Conservation (phyloP, 2,797 vertebrate genomes). For the Malacoraja senta region DNA sequence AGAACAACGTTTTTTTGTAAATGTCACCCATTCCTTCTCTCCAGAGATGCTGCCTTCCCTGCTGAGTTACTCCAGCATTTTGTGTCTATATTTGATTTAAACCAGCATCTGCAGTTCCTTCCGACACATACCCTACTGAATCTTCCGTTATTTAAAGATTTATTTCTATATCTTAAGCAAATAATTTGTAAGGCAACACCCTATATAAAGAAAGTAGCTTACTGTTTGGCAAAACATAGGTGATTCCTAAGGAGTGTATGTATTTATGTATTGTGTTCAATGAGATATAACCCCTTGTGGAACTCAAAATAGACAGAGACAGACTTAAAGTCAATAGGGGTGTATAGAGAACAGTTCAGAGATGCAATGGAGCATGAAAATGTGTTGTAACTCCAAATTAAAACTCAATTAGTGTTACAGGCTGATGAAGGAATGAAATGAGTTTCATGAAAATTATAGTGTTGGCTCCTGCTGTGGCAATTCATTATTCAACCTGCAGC, state of each 20-base stretch:
- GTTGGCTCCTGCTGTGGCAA: not conserved
- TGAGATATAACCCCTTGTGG: constrained; percentile 43
- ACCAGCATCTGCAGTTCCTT: too few species aligned
- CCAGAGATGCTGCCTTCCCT: too few species aligned
- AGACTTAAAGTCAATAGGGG: constrained; percentile 49
- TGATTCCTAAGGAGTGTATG: not conserved
- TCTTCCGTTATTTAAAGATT: not conserved
- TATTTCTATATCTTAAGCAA: not conserved
- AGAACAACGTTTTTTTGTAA: too few species aligned
- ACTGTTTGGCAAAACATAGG: not conserved
- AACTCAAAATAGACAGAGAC: constrained; percentile 47
- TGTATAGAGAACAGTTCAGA: constrained; percentile 41
- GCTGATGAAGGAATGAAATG: constrained; percentile 47
- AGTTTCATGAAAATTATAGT: constrained; percentile 23
- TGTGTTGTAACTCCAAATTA: constrained; percentile 50
- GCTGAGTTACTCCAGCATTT: too few species aligned
- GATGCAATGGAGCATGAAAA: constrained; percentile 47
- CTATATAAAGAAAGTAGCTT: not conserved
- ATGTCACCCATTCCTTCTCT: too few species aligned
- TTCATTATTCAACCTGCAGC: not conserved
- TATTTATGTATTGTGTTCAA: constrained; percentile 18
- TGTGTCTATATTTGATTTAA: too few species aligned
- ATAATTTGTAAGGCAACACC: not conserved
- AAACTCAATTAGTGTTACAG: constrained; percentile 48
- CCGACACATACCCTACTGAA: not conserved